Conservation (phyloP, 1,140 invertebrate species). For the Magallana gigas region DNA sequence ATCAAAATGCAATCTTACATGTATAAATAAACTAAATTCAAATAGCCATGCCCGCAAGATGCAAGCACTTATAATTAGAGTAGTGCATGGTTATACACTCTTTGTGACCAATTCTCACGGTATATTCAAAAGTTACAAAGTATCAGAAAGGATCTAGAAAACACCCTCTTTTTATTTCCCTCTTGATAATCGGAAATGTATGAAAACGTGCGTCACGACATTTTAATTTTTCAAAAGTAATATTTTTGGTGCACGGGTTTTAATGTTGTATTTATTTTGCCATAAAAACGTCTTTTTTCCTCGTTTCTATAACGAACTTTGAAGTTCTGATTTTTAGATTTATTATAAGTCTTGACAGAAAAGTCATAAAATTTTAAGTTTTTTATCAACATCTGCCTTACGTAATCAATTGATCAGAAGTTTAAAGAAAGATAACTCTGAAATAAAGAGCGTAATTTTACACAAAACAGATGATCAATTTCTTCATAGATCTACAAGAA, state of each 20-base stretch:
- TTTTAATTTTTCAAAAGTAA: not conserved
- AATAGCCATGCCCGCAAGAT: too few species aligned
- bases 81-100: too few species aligned
- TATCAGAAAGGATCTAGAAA: not conserved
- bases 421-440: not conserved
- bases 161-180: slow-evolving; percentile 15
- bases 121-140: too few species aligned
- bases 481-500: too few species aligned
- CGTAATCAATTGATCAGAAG: not conserved
- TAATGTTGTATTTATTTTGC: slow-evolving; percentile 16
- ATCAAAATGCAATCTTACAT: too few species aligned
- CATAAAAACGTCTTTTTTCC: slow-evolving; percentile 21
- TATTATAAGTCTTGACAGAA: not conserved
- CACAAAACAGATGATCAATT: too few species aligned
- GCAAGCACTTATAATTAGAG: too few species aligned
- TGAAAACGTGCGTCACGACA: not conserved
- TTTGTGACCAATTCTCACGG: too few species aligned
- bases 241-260: not conserved
- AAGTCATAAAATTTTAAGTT: not conserved
- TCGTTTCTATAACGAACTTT: not conserved
- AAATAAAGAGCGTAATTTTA: too few species aligned
- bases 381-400: not conserved
- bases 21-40: too few species aligned
- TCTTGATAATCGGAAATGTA: not conserved
- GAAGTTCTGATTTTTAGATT: not conserved